phyloP scores from a whole-genome alignment of 2,113 vertebrate species.

The Hydrochoerus hydrochaeris region DNA sequence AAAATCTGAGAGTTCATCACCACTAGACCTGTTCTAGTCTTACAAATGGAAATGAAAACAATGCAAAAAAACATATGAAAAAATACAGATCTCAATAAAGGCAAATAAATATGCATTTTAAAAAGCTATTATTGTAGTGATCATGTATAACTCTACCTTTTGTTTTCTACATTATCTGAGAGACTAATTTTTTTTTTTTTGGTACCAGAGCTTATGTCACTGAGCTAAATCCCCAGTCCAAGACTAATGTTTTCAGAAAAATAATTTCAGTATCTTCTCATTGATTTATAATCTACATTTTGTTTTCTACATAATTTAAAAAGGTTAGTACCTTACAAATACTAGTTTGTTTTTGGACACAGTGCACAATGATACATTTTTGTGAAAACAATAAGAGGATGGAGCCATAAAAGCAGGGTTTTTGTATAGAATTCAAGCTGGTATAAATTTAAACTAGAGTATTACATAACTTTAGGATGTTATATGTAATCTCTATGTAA shows the following conservation, averaged over 20 bases:
- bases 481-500: background rate
- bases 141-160: background rate
- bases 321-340: background rate
- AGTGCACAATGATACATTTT: background rate
- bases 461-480: background rate
- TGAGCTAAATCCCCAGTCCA: no score
- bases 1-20: background rate
- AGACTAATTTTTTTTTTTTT: no score
- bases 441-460: background rate
- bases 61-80: background rate
- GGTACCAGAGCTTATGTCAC: no score
- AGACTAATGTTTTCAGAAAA: background rate
- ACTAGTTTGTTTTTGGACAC: background rate
- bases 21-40: background rate
- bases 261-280: background rate
- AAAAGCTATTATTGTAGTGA: background rate
- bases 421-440: background rate
- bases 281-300: background rate
- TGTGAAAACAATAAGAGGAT: background rate
- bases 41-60: background rate
- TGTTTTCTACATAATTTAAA: background rate
- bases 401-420: background rate
- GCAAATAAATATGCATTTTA: background rate
- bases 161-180: background rate
- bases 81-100: background rate